Conservation (phyloP, 2,888 invertebrate genomes). For the Rhorus exstirpatorius region DNA sequence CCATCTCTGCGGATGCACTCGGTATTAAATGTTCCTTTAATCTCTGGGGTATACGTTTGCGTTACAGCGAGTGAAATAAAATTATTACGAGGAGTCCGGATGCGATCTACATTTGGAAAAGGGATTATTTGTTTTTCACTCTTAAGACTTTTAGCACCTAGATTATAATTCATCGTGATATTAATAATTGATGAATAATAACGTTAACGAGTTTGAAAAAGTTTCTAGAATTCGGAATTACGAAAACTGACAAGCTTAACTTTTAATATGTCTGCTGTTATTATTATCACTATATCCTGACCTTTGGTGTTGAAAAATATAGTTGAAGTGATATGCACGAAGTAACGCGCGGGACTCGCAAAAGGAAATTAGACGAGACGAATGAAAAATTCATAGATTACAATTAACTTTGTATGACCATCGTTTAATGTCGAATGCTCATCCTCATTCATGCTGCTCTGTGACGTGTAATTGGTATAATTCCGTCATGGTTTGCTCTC, state of each 20-base stretch:
- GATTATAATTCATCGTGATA: no score
- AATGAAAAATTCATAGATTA: no score
- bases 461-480: background rate
- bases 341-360: background rate
- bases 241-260: no score
- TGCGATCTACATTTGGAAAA: background rate
- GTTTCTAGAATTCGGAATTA: no score
- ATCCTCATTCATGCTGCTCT: slow-evolving; percentile 2
- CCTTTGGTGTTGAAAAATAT: no score
- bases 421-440: slow-evolving; percentile 22
- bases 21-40: slow-evolving; percentile 26
- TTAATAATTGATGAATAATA: no score
- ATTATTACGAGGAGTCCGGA: background rate
- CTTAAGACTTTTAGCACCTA: background rate
- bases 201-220: no score
- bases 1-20: background rate
- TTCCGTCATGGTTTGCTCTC: slow-evolving; percentile 2
- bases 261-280: no score
- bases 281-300: no score
- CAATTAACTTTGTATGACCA: background rate
- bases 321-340: no score
- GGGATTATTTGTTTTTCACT: background rate
- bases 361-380: background rate
- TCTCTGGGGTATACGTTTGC: background rate
- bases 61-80: background rate